These are phyloP conservation scores for Sarcophaga subvicina DNA, from an alignment of 2,888 invertebrate genomes.

Conservation along the genomic window DNA sequence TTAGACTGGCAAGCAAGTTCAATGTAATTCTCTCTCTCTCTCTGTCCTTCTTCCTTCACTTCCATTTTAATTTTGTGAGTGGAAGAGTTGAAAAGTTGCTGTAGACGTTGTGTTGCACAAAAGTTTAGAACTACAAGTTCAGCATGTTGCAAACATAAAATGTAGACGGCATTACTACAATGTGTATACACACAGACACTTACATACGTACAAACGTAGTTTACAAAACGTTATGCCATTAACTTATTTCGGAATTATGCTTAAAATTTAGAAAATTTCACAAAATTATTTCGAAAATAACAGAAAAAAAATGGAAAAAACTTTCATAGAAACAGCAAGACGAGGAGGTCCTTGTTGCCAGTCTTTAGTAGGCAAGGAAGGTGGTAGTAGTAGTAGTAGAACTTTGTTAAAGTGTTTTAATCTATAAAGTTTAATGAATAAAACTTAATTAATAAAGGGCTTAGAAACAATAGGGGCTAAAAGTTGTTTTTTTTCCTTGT, in stretches of 20 bases:
- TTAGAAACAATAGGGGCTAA: neutral
- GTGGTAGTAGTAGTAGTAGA: neutral
- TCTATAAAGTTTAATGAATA: slow-evolving; percentile 31
- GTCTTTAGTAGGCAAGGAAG: too few species aligned
- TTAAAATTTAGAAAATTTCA: neutral
- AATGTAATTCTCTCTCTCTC: neutral
- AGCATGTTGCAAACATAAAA: slow-evolving; percentile 40
- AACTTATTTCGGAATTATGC: slow-evolving; percentile 35
- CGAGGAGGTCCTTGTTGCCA: too few species aligned
- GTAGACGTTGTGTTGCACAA: slow-evolving; percentile 12
- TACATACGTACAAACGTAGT: neutral
- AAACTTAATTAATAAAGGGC: slow-evolving; percentile 42
- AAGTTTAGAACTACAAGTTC: slow-evolving; percentile 40
- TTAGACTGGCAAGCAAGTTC: slow-evolving; percentile 35
- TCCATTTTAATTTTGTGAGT: neutral
- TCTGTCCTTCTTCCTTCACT: neutral
- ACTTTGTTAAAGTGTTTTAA: slow-evolving; percentile 43
- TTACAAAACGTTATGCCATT: slow-evolving; percentile 29
- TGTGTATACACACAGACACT: neutral
- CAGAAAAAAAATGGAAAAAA: neutral
- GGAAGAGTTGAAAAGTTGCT: neutral
- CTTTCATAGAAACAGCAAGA: neutral
- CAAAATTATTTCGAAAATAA: neutral
- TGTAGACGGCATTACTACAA: slow-evolving; percentile 1
- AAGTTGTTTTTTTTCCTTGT: too few species aligned